Evolutionary conservation across 2,113 vertebrate species (phyloP).

Genomic region (Illadopsis cleaveri): DNA sequence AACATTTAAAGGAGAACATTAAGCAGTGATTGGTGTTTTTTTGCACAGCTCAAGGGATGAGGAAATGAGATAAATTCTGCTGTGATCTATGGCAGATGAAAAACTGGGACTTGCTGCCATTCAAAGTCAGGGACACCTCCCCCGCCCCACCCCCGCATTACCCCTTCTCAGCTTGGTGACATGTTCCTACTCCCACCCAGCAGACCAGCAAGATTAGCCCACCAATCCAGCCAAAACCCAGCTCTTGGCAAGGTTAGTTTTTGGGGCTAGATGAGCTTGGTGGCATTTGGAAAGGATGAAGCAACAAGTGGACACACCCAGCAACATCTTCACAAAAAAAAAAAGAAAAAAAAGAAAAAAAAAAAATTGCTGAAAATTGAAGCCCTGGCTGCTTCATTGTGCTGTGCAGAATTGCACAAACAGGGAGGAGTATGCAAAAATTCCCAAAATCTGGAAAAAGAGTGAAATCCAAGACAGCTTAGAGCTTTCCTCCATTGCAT

Average conservation of each 20-base stretch:
- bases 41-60: neutral
- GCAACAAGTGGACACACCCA: neutral
- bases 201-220: neutral
- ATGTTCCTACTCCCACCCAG: neutral
- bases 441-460: neutral
- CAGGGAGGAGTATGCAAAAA: neutral
- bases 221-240: neutral
- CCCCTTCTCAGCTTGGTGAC: neutral
- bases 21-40: neutral
- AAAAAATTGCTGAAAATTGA: neutral
- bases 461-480: neutral
- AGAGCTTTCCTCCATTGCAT: neutral
- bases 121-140: neutral
- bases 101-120: neutral
- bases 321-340: no score
- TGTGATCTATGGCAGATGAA: neutral
- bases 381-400: neutral
- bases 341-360: no score
- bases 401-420: neutral
- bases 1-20: slow-evolving; percentile 37
- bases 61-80: neutral
- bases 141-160: neutral
- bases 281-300: neutral
- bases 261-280: fast-evolving
- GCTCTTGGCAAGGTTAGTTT: neutral